A percentile compares a stretch with the other conserved stretches of the same genome.
Conservation (phyloP, 2,113 vertebrate genomes). For the Phyllostomus hastatus region DNA sequence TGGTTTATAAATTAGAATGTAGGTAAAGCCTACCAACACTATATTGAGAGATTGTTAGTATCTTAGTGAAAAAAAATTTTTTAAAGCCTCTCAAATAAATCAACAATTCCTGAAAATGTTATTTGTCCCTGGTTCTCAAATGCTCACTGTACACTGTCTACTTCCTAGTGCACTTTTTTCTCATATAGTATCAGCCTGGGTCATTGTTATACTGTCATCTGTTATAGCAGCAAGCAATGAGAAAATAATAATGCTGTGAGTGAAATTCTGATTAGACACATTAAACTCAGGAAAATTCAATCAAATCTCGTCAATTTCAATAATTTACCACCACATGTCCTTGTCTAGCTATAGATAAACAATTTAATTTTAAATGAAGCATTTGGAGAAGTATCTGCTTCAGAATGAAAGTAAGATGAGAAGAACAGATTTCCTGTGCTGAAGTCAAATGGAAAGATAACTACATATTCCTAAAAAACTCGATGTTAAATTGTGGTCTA, state of each 20-base stretch:
- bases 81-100: background rate
- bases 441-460: background rate
- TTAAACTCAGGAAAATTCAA: slow-evolving; percentile 41
- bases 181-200: background rate
- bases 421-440: background rate
- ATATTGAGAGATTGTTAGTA: background rate
- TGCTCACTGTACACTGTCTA: background rate
- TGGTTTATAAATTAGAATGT: slow-evolving; percentile 21
- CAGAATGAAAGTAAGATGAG: slow-evolving; percentile 12
- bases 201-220: slow-evolving; percentile 8
- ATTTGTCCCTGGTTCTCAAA: slow-evolving; percentile 6
- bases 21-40: background rate
- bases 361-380: slow-evolving; percentile 55
- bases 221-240: background rate
- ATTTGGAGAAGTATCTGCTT: slow-evolving; percentile 46
- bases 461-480: background rate
- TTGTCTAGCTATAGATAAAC: slow-evolving; percentile 29
- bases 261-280: slow-evolving; percentile 26
- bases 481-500: background rate
- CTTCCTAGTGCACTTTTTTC: background rate
- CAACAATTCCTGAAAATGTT: background rate
- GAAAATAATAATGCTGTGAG: background rate
- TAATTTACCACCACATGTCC: slow-evolving; percentile 36
- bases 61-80: background rate
- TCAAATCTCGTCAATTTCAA: slow-evolving; percentile 49